Base-by-base conservation (phyloP, 2,797 vertebrate genomes). In the Hypotaenidia okinawae region DNA sequence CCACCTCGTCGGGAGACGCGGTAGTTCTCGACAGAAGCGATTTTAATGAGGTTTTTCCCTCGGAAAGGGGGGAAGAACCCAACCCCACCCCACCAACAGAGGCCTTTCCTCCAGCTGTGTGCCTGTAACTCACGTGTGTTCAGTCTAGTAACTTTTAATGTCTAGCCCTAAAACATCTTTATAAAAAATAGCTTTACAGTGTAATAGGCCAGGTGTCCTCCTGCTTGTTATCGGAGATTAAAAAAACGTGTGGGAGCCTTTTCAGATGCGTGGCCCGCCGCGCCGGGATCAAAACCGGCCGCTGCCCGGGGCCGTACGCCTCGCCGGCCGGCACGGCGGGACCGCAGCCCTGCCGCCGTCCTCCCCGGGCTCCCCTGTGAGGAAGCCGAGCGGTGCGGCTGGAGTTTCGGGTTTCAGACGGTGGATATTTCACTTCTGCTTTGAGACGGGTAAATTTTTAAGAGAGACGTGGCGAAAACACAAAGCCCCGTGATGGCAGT, bases 121-220 rank as follows among this genome's bases (percentile, higher is more conserved):
- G 80, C 96, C 97, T 98, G 96, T 97, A 97, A 96, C 97, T 98
- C 84, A 95, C 84, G 96, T 97, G 97, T 95, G 93, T 97, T 97
- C 97, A 96, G 89, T 97, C 97, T 97, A 98, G 97, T 98, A 98
- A 98, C 97, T 98, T 98, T 98, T 98, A 98, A 98, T 97, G 98
- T 95, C 96, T 97, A 96, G 94, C 97, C 96, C 96, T 98, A 98
- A 98, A 98, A 98, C 95, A 97, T 97, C 97, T 98, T 98, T 97
- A 97, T 98, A 98, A 98, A 98, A 97, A 97, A 98, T 96, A 96
- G 96, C 97, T 97, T 98, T 97, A 97, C 94, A 95, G 96, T 28
- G 69, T 97, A 97, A 97, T 95, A 97, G 97, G 96, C 97, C 98
- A 98, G 97, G 97, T 98, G 98, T 97, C 97, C 96, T 97, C 93